phyloP scores from a whole-genome alignment of 2,888 invertebrate genomes.

The Drosophila antonietae region DNA sequence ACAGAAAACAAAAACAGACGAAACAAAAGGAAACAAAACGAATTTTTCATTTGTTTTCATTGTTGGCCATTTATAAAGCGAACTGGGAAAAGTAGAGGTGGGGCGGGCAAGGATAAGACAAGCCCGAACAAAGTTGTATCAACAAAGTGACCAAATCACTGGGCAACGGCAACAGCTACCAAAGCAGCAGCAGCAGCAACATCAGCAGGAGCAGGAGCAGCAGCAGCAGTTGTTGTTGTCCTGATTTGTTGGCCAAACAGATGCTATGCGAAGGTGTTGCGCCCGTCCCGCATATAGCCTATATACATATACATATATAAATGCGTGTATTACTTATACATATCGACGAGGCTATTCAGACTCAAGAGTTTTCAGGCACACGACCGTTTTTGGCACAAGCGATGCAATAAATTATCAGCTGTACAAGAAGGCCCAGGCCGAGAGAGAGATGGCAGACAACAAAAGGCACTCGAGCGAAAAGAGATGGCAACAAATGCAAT shows the following conservation, averaged over 20 bases:
- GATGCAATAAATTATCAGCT: conserved; percentile 80
- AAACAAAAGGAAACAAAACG: conserved; percentile 57
- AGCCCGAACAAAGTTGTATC: conserved; percentile 74
- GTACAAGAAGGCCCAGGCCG: conserved; percentile 48
- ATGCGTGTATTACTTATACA: conserved; percentile 8
- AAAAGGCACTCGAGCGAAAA: conserved; percentile 15
- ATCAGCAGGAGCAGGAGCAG: conserved; percentile 57
- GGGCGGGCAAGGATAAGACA: conserved; percentile 32
- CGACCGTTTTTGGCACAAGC: conserved; percentile 76
- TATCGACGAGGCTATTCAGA: conserved; percentile 42
- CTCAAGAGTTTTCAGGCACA: conserved; percentile 70
- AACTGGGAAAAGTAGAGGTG: conserved; percentile 8
- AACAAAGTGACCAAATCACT: conserved; percentile 74
- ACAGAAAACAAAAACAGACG: conserved; percentile 3
- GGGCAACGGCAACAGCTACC: conserved; percentile 56
- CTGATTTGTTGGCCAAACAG: conserved; percentile 51
- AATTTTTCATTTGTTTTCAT: conserved; percentile 76
- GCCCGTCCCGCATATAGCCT: conserved; percentile 52
- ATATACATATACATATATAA: background rate
- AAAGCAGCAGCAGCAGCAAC: conserved; percentile 61
- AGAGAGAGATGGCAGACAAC: conserved; percentile 54
- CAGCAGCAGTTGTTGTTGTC: conserved; percentile 48
- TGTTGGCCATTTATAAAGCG: conserved; percentile 52
- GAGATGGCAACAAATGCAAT: conserved; percentile 64
- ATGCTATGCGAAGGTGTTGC: conserved; percentile 74